Evolutionary conservation across 2,113 vertebrate species (phyloP).

Genomic region (Crotalus tigris): DNA sequence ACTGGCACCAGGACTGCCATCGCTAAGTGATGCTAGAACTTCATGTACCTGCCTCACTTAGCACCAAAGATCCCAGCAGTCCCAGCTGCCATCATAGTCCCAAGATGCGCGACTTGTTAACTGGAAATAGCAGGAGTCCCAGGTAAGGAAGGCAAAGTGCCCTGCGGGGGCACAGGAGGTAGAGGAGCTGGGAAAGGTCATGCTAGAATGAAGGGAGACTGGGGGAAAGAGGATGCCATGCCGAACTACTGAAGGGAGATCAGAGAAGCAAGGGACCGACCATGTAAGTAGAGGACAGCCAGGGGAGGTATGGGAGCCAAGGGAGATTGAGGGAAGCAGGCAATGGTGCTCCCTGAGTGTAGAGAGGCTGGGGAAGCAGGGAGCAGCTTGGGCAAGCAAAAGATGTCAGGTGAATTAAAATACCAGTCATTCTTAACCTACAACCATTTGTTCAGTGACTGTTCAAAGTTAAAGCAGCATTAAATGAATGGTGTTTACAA

Average conservation of each 20-base stretch:
- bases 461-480: background rate
- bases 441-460: background rate
- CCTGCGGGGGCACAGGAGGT: background rate
- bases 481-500: background rate
- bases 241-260: background rate
- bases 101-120: background rate
- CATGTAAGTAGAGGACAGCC: background rate
- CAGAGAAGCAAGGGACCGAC: background rate
- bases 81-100: background rate
- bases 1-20: background rate
- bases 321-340: background rate
- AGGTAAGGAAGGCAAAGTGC: background rate
- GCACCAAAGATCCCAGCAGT: background rate
- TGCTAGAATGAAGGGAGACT: background rate
- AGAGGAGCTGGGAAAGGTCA: background rate
- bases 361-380: background rate
- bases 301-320: too few relatives aligned
- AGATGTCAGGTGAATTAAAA: conserved; percentile 14
- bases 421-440: background rate
- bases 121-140: background rate
- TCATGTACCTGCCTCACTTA: background rate
- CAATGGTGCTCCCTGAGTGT: too few relatives aligned
- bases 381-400: background rate
- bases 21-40: background rate
- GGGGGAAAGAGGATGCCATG: background rate